Evolutionary conservation across 1,140 invertebrate genomes (phyloP).

Genomic region (Tribolium castaneum): DNA sequence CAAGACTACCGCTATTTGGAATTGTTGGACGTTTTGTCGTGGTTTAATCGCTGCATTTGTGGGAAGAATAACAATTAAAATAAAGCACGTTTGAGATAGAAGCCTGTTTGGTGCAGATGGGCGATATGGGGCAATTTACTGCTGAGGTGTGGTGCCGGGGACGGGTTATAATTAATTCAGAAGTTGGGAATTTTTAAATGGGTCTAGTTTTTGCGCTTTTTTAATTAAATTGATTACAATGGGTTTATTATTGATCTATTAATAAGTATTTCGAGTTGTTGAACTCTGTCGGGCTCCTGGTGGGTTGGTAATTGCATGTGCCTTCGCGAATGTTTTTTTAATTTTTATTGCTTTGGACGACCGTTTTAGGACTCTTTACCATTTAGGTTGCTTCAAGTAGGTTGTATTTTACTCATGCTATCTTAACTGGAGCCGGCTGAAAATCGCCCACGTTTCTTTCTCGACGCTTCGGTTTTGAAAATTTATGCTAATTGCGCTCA

Average conservation of each 20-base stretch:
- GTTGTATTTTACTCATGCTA: background rate
- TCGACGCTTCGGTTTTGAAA: background rate
- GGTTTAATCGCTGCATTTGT: background rate
- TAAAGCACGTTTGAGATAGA: background rate
- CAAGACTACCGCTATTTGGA: constrained; percentile 6
- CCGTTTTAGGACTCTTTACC: constrained; percentile 25
- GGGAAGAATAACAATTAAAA: background rate
- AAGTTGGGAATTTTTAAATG: background rate
- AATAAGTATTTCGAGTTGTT: constrained; percentile 5
- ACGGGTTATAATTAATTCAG: background rate
- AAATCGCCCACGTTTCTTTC: constrained; percentile 13
- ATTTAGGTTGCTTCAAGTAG: constrained; percentile 16
- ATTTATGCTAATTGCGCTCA: constrained; percentile 9
- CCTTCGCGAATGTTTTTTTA: background rate
- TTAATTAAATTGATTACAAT: background rate
- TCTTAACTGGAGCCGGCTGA: background rate
- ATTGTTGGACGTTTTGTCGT: constrained; percentile 3
- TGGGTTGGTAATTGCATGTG: constrained; percentile 3
- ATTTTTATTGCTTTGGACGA: constrained; percentile 2
- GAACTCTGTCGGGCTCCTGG: background rate
- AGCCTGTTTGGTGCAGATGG: constrained; percentile 1
- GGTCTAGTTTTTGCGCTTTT: background rate
- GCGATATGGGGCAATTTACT: constrained; percentile 16
- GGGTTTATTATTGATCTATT: background rate
- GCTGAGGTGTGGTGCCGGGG: background rate